Conservation (phyloP, 2,888 invertebrate species). For the Drosophila flavopinicola region DNA sequence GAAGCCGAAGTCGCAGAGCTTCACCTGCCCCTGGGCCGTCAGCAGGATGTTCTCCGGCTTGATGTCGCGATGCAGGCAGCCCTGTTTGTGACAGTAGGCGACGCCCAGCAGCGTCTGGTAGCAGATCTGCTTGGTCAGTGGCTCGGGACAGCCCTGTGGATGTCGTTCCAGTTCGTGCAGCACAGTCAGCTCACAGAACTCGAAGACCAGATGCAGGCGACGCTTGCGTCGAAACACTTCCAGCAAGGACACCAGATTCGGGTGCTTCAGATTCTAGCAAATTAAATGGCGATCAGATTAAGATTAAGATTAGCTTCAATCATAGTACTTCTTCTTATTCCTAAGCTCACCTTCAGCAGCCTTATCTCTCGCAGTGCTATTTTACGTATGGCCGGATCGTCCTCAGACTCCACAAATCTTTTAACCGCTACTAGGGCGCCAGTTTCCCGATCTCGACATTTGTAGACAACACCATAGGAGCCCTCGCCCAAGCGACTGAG, state of each 20-base stretch:
- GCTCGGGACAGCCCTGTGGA: conserved; percentile 96
- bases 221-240: conserved; percentile 98
- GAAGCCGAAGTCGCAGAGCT: conserved; percentile 98
- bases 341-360: conserved; percentile 92
- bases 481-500: conserved; percentile 96
- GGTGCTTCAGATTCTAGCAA: conserved; percentile 97
- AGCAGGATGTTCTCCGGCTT: conserved; percentile 99
- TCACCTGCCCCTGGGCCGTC: conserved; percentile 96
- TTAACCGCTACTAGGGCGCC: conserved; percentile 98
- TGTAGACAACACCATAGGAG: conserved; percentile 91
- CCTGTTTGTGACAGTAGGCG: conserved; percentile 97
- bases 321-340: neutral
- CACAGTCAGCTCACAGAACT: conserved; percentile 98
- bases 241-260: conserved; percentile 97
- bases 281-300: too few species aligned
- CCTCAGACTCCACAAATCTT: conserved; percentile 98
- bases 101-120: conserved; percentile 98
- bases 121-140: conserved; percentile 94
- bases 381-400: conserved; percentile 97
- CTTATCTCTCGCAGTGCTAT: conserved; percentile 97
- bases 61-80: conserved; percentile 98
- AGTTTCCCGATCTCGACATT: conserved; percentile 97
- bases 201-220: conserved; percentile 98
- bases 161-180: conserved; percentile 97
- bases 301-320: too few species aligned